Evolutionary conservation across 1,140 invertebrate genomes (phyloP), one percentile per base, ranked within the genome.

Genomic region (Palaemon carinicauda): DNA sequence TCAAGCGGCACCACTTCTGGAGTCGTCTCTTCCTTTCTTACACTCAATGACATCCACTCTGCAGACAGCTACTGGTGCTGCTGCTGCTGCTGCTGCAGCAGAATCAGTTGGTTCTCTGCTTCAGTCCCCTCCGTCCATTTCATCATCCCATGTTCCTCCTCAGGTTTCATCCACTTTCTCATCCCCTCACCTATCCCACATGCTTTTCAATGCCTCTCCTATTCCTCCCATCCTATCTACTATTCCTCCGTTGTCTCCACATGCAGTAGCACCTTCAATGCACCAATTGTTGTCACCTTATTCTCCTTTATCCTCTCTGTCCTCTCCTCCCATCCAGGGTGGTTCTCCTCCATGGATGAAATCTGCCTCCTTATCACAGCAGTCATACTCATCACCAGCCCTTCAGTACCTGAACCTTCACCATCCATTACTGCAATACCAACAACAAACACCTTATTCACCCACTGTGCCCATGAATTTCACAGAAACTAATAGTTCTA

Each of bases 371-470:
- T 78, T 86, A 19, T 78, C 82, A 19, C 41, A 60, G 3, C 33
- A 77, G 5, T 21, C 65, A 14, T 80, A 86, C 27, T 51, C 84
- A 19, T 71, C 84, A 17, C 74, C 84, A 51, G 53, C 84, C 24
- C 84, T 86, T 60, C 84, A 86, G 77, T 86, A 86, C 84, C 84
- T 86, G 75, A 80, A 86, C 29, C 84, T 86, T n/a, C 83, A 85
- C 53, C 78, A 80, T 50, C 73, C 84, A 5, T 50, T 65, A 24
- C 60, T 78, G 17, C 83, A 85, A 24, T 51, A 29, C n/a, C 80
- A 54, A 53, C 80, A 74, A 3, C 69, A 21, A 21, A 29, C 74
- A 1, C 19, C 75, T 21, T 7, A 33, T 5, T 41, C 50, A 17
- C 69, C 74, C 29, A 21, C 75, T 15, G n/a, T 27, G 19, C 78